Percentiles rank a stretch among this genome's conserved stretches.
Evolutionary conservation across 2,888 invertebrate species (phyloP).

Genomic region (Sphaerophoria rueppellii): DNA sequence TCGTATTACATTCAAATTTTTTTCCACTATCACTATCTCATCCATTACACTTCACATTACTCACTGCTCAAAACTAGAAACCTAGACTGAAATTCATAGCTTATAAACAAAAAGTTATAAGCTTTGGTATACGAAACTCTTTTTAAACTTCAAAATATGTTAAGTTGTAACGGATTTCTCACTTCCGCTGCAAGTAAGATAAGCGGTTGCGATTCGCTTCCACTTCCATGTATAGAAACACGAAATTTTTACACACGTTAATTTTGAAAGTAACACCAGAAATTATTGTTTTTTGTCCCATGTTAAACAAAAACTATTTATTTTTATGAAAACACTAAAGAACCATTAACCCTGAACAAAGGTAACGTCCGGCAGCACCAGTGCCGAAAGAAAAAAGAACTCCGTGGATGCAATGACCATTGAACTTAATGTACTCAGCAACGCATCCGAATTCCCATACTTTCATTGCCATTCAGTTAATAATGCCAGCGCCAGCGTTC

Average conservation of each 20-base stretch:
- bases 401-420: slow-evolving; percentile 53
- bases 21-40: no score
- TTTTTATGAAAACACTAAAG: slow-evolving; percentile 6
- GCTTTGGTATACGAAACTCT: no score
- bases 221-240: neutral
- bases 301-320: neutral
- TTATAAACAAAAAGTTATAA: no score
- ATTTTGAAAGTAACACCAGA: slow-evolving; percentile 54
- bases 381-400: neutral
- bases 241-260: slow-evolving; percentile 28
- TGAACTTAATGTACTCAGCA: slow-evolving; percentile 68
- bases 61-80: no score
- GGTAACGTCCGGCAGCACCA: slow-evolving; percentile 25
- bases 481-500: slow-evolving; percentile 33
- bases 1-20: no score
- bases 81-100: no score
- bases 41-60: no score
- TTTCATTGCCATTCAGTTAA: neutral
- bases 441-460: neutral
- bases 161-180: no score
- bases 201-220: slow-evolving; percentile 3
- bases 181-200: neutral
- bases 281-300: neutral
- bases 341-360: slow-evolving; percentile 6
- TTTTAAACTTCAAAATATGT: no score